A percentile compares a stretch with the other conserved stretches of the same genome.
phyloP scores from a whole-genome alignment of 2,113 vertebrate genomes.

The Acrocephalus arundinaceus region DNA sequence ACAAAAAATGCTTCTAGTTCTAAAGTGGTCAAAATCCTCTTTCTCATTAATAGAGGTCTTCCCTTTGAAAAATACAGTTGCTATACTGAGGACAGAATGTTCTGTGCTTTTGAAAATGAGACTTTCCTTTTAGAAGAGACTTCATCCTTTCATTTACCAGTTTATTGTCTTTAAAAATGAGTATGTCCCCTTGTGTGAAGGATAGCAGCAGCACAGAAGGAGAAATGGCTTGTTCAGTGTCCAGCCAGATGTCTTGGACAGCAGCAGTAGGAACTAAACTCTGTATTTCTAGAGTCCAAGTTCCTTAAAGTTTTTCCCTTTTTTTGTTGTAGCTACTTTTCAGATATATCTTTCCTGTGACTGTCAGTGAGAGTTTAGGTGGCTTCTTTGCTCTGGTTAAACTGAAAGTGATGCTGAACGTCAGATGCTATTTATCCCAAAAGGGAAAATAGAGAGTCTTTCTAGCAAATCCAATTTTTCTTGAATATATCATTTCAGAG shows the following conservation, averaged over 20 bases:
- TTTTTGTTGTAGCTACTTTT: not conserved
- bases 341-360: not conserved
- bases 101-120: not conserved
- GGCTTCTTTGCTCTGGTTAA: not conserved
- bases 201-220: not conserved
- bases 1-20: not conserved
- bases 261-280: not conserved
- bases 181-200: not conserved
- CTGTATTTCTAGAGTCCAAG: not conserved
- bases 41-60: not conserved
- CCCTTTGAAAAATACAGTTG: not conserved
- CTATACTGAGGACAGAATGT: not conserved
- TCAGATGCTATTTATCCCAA: not conserved
- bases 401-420: not conserved
- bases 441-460: not conserved
- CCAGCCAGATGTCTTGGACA: not conserved
- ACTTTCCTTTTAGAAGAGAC: not conserved
- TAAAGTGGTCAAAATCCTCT: not conserved
- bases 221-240: not conserved
- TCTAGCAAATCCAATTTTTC: constrained; percentile 20
- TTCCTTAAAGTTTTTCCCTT: not conserved
- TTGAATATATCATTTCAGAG: not conserved
- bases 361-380: not conserved
- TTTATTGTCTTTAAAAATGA: not conserved
- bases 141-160: not conserved